Evolutionary conservation across 2,113 vertebrate species (phyloP).

Genomic region (Saimiri boliviensis): DNA sequence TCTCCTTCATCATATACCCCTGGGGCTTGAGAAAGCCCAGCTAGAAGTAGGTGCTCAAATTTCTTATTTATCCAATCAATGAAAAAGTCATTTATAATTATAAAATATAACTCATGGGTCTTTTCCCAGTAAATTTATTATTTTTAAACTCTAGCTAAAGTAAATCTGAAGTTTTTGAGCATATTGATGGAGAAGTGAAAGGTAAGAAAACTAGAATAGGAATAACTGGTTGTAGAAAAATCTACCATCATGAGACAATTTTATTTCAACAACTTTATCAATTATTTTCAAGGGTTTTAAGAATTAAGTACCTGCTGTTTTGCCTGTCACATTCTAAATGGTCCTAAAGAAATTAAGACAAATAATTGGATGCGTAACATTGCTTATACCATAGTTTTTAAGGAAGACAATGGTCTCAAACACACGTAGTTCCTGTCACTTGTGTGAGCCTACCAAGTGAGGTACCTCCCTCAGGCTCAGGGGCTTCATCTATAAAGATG

Average conservation of each 20-base stretch:
- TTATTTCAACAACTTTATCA: neutral
- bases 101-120: neutral
- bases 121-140: neutral
- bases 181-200: neutral
- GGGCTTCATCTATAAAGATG: neutral
- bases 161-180: neutral
- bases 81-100: neutral
- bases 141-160: constrained; percentile 7
- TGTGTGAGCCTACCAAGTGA: neutral
- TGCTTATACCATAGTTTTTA: neutral
- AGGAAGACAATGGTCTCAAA: neutral
- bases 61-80: neutral
- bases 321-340: neutral
- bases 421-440: neutral
- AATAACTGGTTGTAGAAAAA: neutral
- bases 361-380: neutral
- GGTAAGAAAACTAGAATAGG: neutral
- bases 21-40: neutral
- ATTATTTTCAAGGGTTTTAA: neutral
- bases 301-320: neutral
- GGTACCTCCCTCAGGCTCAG: neutral
- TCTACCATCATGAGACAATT: neutral
- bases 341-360: neutral
- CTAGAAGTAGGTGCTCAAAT: neutral
- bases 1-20: neutral